phyloP scores from a whole-genome alignment of 2,888 invertebrate genomes.

The Polydrusus tereticollis region DNA sequence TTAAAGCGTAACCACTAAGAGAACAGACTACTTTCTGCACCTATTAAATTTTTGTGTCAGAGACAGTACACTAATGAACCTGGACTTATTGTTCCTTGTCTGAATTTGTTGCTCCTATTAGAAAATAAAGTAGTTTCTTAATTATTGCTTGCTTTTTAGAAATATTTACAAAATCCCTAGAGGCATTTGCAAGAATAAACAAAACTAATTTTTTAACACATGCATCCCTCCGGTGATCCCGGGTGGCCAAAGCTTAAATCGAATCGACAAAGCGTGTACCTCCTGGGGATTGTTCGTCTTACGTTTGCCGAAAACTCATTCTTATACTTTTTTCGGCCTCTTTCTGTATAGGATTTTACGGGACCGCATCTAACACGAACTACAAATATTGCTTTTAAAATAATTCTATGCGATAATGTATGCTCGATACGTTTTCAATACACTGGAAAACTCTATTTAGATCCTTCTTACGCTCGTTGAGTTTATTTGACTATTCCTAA shows the following conservation, averaged over 20 bases:
- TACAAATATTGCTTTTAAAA: slow-evolving; percentile 55
- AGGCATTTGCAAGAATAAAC: not conserved
- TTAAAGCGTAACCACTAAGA: no score
- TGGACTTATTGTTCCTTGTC: no score
- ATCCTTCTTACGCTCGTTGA: slow-evolving; percentile 22
- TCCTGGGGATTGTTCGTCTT: slow-evolving; percentile 55
- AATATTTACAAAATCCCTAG: not conserved
- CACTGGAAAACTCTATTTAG: slow-evolving; percentile 19
- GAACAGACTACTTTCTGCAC: no score
- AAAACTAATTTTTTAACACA: slow-evolving; percentile 6
- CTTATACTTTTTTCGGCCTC: slow-evolving; percentile 52
- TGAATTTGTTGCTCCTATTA: no score
- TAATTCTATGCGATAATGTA: slow-evolving; percentile 47
- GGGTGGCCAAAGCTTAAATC: slow-evolving; percentile 59
- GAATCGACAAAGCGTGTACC: slow-evolving; percentile 58
- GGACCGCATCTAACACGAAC: slow-evolving; percentile 60
- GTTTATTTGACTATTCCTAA: slow-evolving; percentile 6
- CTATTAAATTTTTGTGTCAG: no score
- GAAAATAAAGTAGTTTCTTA: no score
- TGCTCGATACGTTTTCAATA: slow-evolving; percentile 46
- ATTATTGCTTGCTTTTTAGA: no score
- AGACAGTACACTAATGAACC: no score
- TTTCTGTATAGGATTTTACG: slow-evolving; percentile 53
- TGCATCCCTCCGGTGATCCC: slow-evolving; percentile 32
- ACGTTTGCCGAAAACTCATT: slow-evolving; percentile 55